These are phyloP conservation scores for Trialeurodes vaporariorum DNA, from an alignment of 1,140 invertebrate species.

Conservation along the genomic window DNA sequence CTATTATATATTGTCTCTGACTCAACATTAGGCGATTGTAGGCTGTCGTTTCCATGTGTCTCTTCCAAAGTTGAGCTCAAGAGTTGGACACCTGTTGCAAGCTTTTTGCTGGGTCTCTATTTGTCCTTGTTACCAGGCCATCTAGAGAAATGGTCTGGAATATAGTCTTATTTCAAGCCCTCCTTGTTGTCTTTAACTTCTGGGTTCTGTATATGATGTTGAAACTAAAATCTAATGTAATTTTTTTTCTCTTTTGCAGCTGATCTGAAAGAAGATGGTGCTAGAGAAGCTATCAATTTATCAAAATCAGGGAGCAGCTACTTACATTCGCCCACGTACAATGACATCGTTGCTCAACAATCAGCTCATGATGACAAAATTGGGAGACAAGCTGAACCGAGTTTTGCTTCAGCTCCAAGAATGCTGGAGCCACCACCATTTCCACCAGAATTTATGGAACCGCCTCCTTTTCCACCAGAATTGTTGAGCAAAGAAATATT, in stretches of 20 bases:
- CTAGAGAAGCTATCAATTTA: constrained; percentile 6
- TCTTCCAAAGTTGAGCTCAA: too few relatives aligned
- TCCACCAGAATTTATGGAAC: constrained; percentile 17
- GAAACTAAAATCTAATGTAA: too few relatives aligned
- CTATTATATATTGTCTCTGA: too few relatives aligned
- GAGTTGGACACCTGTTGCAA: too few relatives aligned
- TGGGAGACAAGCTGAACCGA: constrained; percentile 11
- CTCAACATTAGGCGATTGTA: too few relatives aligned
- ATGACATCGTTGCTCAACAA: constrained; percentile 10
- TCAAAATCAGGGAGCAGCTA: constrained; percentile 6
- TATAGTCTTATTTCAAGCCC: too few relatives aligned
- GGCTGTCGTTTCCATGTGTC: too few relatives aligned
- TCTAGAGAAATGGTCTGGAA: too few relatives aligned
- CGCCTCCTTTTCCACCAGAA: constrained; percentile 22
- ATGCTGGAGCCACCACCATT: neutral
- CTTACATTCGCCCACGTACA: neutral
- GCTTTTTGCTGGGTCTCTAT: too few relatives aligned
- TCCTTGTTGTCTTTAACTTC: too few relatives aligned
- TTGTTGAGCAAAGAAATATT: constrained; percentile 30
- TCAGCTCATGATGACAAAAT: constrained; percentile 22
- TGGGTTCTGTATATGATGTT: too few relatives aligned
- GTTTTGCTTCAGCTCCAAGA: constrained; percentile 16
- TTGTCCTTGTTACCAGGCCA: too few relatives aligned
- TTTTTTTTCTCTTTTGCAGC: constrained; percentile 2
- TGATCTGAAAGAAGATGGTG: constrained; percentile 17